Evolutionary conservation across 2,888 invertebrate genomes (phyloP).

Genomic region (Micoletzkya japonica): DNA sequence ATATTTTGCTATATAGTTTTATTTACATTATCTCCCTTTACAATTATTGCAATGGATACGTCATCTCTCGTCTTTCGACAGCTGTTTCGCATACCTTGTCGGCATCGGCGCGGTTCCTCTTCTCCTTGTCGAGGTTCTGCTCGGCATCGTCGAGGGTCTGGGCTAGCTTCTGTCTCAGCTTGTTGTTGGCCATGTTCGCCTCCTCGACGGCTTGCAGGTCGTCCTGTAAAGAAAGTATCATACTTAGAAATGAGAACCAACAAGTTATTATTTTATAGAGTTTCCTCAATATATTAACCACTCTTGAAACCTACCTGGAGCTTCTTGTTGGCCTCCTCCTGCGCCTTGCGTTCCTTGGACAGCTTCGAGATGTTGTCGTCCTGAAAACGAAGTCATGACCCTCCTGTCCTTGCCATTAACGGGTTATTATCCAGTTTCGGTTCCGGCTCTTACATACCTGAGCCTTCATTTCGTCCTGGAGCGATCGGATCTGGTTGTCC

Average conservation of each 20-base stretch:
- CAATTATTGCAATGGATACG: background rate
- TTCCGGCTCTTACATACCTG: constrained; percentile 2
- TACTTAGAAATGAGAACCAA: too few species aligned
- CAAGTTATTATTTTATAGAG: background rate
- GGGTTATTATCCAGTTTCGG: background rate
- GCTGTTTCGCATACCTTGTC: constrained; percentile 51
- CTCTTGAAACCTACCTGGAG: too few species aligned
- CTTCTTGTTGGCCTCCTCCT: constrained; percentile 37
- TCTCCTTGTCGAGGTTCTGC: constrained; percentile 63
- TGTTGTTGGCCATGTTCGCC: constrained; percentile 63
- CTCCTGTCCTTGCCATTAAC: background rate
- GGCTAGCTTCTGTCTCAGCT: constrained; percentile 63
- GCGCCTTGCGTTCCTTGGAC: constrained; percentile 41
- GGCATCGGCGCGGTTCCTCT: constrained; percentile 59
- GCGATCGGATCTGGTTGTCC: constrained; percentile 59
- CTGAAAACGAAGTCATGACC: constrained; percentile 69
- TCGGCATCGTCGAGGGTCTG: constrained; percentile 57
- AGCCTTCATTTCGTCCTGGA: constrained; percentile 90
- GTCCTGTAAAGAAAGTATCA: constrained; percentile 63
- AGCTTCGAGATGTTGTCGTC: constrained; percentile 78
- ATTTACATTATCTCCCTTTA: background rate
- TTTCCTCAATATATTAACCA: too few species aligned
- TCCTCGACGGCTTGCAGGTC: constrained; percentile 83
- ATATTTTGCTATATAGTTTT: too few species aligned
- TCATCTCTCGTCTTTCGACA: background rate